A percentile compares a stretch with the other conserved stretches of the same genome.
These are phyloP conservation scores for Peromyscus polionotus DNA, from an alignment of 2,113 vertebrate genomes.

Conservation along the genomic window DNA sequence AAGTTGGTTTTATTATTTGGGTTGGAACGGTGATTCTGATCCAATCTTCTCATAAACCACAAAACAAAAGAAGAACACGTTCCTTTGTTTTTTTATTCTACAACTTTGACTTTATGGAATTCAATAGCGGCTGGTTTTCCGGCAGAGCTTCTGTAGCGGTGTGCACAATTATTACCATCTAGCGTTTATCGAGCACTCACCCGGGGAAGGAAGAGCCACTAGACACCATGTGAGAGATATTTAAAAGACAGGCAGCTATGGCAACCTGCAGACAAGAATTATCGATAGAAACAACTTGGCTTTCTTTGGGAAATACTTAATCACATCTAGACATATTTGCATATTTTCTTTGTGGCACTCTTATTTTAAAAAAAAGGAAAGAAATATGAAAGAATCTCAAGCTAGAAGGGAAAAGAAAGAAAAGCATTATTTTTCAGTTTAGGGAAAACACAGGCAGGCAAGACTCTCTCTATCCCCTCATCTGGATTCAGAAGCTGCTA, in stretches of 20 bases:
- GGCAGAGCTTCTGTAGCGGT: background rate
- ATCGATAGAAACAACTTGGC: background rate
- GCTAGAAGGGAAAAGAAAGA: background rate
- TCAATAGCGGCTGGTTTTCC: background rate
- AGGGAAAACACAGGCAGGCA: background rate
- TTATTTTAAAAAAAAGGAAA: background rate
- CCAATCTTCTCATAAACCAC: background rate
- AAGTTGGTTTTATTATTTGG: conserved; percentile 15
- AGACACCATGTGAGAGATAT: background rate
- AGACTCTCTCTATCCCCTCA: background rate
- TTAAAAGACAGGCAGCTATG: background rate
- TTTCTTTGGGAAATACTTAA: conserved; percentile 16
- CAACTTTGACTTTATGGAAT: background rate
- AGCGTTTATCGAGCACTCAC: background rate
- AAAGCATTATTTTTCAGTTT: background rate
- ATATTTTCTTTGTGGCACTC: background rate
- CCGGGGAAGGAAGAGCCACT: background rate
- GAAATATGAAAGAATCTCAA: background rate
- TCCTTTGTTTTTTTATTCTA: background rate
- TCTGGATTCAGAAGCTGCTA: fast-evolving
- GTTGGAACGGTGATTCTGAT: conserved; percentile 9
- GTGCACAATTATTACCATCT: background rate
- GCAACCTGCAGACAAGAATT: background rate
- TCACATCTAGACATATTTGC: conserved; percentile 4
- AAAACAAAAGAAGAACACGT: conserved; percentile 28